Conservation (phyloP, 2,888 invertebrate genomes). For the Athalia cordata region DNA sequence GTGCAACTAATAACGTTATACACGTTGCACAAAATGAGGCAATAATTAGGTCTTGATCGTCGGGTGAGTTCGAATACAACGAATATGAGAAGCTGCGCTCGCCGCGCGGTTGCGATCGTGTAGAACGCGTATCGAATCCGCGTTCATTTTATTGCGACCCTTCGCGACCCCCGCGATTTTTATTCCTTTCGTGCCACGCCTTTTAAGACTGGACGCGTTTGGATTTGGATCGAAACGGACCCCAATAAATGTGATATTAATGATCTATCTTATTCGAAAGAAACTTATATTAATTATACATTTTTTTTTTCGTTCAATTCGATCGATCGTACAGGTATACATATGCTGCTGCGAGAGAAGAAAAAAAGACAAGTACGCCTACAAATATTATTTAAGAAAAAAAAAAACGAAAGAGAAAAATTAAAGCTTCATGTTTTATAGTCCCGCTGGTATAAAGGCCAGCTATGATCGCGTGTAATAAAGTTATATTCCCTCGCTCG, state of each 20-base stretch:
- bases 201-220: conserved; percentile 28
- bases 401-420: background rate
- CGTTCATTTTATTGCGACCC: conserved; percentile 49
- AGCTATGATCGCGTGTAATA: conserved; percentile 2
- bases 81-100: conserved; percentile 8
- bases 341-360: background rate
- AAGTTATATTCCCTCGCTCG: conserved; percentile 26
- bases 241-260: conserved; percentile 59
- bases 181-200: conserved; percentile 47
- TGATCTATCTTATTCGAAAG: conserved; percentile 62
- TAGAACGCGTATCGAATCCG: conserved; percentile 21
- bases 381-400: background rate
- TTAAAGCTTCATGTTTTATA: conserved; percentile 26
- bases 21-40: conserved; percentile 56
- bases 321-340: conserved; percentile 18
- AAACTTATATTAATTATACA: conserved; percentile 60
- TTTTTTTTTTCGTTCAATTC: conserved; percentile 41
- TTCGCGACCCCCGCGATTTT: conserved; percentile 56
- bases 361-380: background rate
- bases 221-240: background rate
- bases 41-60: conserved; percentile 69
- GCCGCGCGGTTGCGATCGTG: background rate
- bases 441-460: background rate
- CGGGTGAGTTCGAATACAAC: conserved; percentile 1
- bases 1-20: background rate